A percentile compares a stretch with the other conserved stretches of the same genome.
Evolutionary conservation across 2,113 vertebrate species (phyloP).

Genomic region (Periophthalmus modestus): DNA sequence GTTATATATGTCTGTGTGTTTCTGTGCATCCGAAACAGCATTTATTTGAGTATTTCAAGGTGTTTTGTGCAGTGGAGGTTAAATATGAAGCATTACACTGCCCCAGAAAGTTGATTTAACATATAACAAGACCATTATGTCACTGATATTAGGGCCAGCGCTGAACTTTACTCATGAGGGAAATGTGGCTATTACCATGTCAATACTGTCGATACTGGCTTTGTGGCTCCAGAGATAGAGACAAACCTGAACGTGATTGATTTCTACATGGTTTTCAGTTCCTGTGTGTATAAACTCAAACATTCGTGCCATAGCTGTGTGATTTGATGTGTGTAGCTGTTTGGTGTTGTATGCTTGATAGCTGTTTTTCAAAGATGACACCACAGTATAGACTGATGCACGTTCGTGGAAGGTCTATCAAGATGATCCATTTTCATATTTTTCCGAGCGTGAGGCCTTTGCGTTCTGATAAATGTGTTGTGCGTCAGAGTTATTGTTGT

Average conservation of each 20-base stretch:
- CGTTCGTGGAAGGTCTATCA: neutral
- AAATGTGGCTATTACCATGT: neutral
- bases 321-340: neutral
- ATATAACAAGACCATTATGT: too few relatives aligned
- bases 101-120: too few relatives aligned
- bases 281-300: neutral
- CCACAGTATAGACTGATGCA: neutral
- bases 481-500: neutral
- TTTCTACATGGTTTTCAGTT: neutral
- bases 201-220: neutral
- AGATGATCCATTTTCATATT: neutral
- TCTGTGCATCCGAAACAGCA: too few relatives aligned
- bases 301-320: neutral
- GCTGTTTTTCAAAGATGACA: neutral
- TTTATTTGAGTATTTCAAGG: too few relatives aligned
- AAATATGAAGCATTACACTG: too few relatives aligned
- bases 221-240: neutral
- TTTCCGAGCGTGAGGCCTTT: neutral
- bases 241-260: neutral
- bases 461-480: neutral
- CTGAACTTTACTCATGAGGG: too few relatives aligned
- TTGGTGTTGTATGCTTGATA: neutral
- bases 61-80: too few relatives aligned
- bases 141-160: too few relatives aligned
- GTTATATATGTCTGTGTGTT: too few relatives aligned